Percentiles rank a stretch among this genome's conserved stretches.
These are phyloP conservation scores for Eulemur coronatus DNA, from an alignment of 2,797 vertebrate species.

Conservation along the genomic window DNA sequence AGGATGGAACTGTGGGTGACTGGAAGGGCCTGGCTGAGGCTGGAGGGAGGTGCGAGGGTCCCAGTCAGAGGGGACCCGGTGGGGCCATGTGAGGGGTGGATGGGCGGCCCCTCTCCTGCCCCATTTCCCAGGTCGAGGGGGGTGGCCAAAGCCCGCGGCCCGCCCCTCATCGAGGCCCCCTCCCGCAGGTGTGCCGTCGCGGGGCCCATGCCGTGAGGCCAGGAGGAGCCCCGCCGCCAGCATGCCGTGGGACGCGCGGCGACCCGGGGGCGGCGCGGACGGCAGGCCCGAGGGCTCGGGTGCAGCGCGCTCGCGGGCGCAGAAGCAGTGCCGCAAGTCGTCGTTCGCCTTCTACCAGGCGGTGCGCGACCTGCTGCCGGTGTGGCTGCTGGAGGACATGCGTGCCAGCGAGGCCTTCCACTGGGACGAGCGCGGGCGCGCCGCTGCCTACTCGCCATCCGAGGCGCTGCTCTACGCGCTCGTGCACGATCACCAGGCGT, in stretches of 20 bases:
- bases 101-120: too few species aligned
- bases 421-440: constrained; percentile 93
- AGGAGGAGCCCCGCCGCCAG: neutral
- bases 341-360: constrained; percentile 96
- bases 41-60: neutral
- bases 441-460: constrained; percentile 90
- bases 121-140: neutral
- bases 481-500: constrained; percentile 95
- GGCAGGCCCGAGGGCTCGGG: constrained; percentile 84
- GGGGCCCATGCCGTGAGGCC: constrained; percentile 25
- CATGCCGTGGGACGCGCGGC: constrained; percentile 91
- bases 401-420: constrained; percentile 94
- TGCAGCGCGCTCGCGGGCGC: constrained; percentile 84
- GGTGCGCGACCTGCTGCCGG: constrained; percentile 91
- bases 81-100: neutral
- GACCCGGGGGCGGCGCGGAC: constrained; percentile 79
- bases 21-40: rapidly evolving
- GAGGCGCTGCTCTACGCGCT: constrained; percentile 95
- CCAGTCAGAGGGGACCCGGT: too few species aligned
- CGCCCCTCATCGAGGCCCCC: neutral
- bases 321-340: constrained; percentile 93
- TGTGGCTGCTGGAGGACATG: constrained; percentile 96
- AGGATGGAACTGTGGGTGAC: neutral
- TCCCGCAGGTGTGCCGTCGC: neutral
- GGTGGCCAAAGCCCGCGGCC: neutral